Conservation (phyloP, 2,113 vertebrate species). For the Edolisoma coerulescens region DNA sequence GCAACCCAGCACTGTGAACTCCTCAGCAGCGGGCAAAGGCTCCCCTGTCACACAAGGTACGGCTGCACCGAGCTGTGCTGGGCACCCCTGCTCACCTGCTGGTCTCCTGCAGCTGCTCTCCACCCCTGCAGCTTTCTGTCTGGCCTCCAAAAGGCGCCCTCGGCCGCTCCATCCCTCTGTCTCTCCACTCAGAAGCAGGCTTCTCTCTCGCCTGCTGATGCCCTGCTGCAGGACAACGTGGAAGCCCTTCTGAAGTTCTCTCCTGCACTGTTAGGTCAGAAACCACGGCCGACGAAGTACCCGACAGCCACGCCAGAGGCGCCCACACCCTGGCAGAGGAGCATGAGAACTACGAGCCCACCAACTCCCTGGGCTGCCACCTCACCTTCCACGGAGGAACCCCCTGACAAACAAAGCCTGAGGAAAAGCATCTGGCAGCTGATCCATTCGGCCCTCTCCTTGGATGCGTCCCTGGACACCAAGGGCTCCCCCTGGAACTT, state of each 20-base stretch:
- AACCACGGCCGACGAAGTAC: accelerated
- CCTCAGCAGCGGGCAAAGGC: accelerated
- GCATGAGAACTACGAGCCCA: accelerated
- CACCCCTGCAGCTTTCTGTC: neutral
- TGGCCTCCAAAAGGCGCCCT: neutral
- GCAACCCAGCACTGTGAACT: accelerated
- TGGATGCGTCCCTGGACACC: neutral
- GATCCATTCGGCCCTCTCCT: neutral
- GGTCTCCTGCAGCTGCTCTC: neutral
- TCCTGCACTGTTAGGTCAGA: neutral
- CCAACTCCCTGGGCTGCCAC: accelerated
- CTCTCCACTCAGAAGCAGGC: neutral
- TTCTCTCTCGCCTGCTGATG: neutral
- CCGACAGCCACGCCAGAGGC: accelerated
- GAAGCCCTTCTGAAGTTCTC: neutral
- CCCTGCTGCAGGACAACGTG: neutral
- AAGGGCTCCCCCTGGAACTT: neutral
- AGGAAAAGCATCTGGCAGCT: neutral
- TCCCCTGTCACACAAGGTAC: neutral
- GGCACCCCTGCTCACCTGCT: neutral
- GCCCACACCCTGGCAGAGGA: accelerated
- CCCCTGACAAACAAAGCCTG: neutral
- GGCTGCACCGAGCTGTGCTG: accelerated
- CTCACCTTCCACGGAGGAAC: neutral
- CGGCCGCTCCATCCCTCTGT: accelerated